Base-by-base conservation (phyloP, 1,140 invertebrate genomes). In the Caenorhabditis tropicalis region DNA sequence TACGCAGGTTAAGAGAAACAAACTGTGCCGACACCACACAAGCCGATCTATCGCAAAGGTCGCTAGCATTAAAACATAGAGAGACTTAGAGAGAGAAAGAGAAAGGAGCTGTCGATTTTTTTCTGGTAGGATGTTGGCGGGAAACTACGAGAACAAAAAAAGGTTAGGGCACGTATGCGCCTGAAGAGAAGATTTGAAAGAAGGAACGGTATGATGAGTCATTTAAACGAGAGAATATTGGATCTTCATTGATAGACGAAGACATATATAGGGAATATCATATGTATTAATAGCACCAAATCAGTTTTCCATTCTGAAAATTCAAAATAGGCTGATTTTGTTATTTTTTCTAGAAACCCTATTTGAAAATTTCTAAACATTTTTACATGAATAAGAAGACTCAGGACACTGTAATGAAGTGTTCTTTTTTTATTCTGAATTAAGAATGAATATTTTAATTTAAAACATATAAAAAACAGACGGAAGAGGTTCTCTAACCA, bases 11-110 rank as follows among this genome's bases (percentile, higher is more conserved):
- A 15, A 19, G 65, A 15, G 36, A 24, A 24, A 43, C 65, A 74
- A 74, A 74, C 65, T 74, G 65, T 74, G 65, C 65, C 65, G 58
- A 65, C 58, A 74, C 36, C 65, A 74, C 65, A 74, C 65, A 74
- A 74, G 65, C 65, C 65, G 65, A 74, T 74, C 65, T n/a, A 43
- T 65, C 58, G 58, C 58, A 74, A 43, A 74, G 65, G 65, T 43
- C 65, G 65, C 65, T 74, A 74, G 43, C 36, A 74, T 74, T 74
- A 33, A 65, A 65, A 65, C 58, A 31, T 56, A 24, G 16, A 43
- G 65, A 74, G 65, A 74, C n/a, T 43, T 31, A 74, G 33, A 43
- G 29, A 43, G 65, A 31, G 36, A 43, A 74, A 74, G 36, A 3
- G 65, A 74, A 74, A 74, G 36, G 65, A 74, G 65, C 65, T 74